Conservation (phyloP, 2,888 invertebrate genomes). For the Orchesella flavescens region DNA sequence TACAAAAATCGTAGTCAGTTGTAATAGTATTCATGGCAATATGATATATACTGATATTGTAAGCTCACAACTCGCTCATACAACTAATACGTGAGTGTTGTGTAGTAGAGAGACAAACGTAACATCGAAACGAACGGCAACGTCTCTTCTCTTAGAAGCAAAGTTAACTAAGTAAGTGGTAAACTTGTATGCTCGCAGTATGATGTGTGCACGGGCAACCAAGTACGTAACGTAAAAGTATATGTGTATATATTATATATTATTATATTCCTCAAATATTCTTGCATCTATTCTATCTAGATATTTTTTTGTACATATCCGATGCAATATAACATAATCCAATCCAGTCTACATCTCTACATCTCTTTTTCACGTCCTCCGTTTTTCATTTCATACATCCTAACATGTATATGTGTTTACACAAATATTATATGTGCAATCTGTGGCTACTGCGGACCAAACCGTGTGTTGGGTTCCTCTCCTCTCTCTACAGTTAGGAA, state of each 20-base stretch:
- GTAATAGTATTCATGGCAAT: conserved; percentile 7
- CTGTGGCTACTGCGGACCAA: conserved; percentile 15
- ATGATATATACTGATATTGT: neutral
- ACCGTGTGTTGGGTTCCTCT: neutral
- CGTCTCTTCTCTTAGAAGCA: neutral
- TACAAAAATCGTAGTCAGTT: neutral
- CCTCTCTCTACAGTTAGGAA: conserved; percentile 8
- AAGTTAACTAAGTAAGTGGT: neutral
- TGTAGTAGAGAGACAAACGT: neutral
- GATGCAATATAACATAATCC: conserved; percentile 17
- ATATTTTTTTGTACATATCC: conserved; percentile 9
- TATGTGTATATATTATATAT: neutral
- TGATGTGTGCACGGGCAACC: neutral
- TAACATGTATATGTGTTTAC: neutral
- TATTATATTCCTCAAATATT: conserved; percentile 11
- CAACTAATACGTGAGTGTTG: neutral
- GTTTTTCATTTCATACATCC: conserved; percentile 1
- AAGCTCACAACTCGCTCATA: no score
- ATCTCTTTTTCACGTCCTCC: conserved; percentile 14
- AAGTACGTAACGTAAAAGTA: neutral
- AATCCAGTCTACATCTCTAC: conserved; percentile 12
- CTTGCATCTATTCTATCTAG: conserved; percentile 5
- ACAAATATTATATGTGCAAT: conserved; percentile 7
- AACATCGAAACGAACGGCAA: neutral
- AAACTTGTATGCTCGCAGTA: neutral